phyloP scores from a whole-genome alignment of 2,888 invertebrate species.

The Rambutsinella grinnellia region DNA sequence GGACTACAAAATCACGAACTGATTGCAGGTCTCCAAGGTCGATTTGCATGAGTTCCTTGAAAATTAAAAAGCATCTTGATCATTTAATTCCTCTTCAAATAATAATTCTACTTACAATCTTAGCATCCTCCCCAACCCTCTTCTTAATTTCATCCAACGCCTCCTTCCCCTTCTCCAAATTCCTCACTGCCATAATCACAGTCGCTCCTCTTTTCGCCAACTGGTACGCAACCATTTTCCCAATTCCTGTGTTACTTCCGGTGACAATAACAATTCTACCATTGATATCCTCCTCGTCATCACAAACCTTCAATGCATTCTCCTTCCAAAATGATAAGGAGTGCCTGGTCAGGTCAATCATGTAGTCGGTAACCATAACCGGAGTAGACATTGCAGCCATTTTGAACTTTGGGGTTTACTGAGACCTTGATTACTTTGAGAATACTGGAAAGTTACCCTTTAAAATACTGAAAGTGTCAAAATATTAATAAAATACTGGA shows the following conservation, averaged over 20 bases:
- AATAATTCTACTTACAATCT: constrained; percentile 10
- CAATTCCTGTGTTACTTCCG: constrained; percentile 52
- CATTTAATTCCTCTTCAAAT: background rate
- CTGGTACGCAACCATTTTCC: constrained; percentile 28
- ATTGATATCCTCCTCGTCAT: constrained; percentile 48
- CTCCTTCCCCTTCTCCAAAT: constrained; percentile 48
- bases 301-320: constrained; percentile 28
- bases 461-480: no score
- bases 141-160: constrained; percentile 47
- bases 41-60: constrained; percentile 68
- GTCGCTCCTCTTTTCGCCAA: constrained; percentile 49
- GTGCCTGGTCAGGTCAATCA: constrained; percentile 16
- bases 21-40: constrained; percentile 69
- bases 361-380: constrained; percentile 14
- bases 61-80: background rate
- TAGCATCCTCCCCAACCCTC: constrained; percentile 12
- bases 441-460: no score
- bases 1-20: constrained; percentile 69
- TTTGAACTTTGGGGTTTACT: no score
- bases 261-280: constrained; percentile 57
- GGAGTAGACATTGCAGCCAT: constrained; percentile 38
- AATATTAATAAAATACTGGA: no score
- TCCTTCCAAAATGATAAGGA: constrained; percentile 24
- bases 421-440: no score
- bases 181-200: constrained; percentile 54